These are phyloP conservation scores for Coenonympha arcania DNA, from an alignment of 2,888 invertebrate species.

Conservation along the genomic window DNA sequence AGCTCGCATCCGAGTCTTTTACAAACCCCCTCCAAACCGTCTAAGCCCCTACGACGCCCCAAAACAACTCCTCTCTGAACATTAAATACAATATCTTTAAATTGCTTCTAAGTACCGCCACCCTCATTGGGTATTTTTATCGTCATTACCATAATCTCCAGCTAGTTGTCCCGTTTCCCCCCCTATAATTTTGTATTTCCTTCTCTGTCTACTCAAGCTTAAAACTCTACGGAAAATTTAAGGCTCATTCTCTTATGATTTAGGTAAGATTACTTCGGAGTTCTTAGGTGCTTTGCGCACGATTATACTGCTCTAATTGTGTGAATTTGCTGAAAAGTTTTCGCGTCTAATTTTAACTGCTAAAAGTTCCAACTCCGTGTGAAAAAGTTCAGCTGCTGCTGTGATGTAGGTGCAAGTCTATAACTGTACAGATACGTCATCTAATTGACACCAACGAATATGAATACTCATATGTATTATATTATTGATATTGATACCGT, in stretches of 20 bases:
- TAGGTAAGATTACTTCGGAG: constrained; percentile 50
- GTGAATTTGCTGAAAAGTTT: constrained; percentile 36
- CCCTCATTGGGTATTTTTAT: constrained; percentile 68
- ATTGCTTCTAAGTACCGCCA: constrained; percentile 68
- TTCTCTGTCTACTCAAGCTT: constrained; percentile 41
- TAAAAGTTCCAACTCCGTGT: constrained; percentile 30
- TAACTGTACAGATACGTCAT: constrained; percentile 19
- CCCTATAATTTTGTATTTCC: constrained; percentile 29
- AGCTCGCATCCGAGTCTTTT: constrained; percentile 40
- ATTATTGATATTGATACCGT: constrained; percentile 25
- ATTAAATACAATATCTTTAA: constrained; percentile 73
- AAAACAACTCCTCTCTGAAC: constrained; percentile 44
- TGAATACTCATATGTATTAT: too few relatives aligned
- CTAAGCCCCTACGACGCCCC: constrained; percentile 34
- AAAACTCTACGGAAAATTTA: constrained; percentile 53
- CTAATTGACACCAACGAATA: constrained; percentile 30
- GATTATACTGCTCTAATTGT: constrained; percentile 60
- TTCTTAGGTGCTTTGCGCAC: constrained; percentile 46
- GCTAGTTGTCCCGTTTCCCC: constrained; percentile 41
- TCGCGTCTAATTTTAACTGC: constrained; percentile 31
- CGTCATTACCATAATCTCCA: constrained; percentile 67
- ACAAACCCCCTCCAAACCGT: constrained; percentile 36
- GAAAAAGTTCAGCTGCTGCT: constrained; percentile 33
- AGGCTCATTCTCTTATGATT: constrained; percentile 58
- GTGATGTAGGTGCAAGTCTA: too few relatives aligned